A percentile compares a stretch with the other conserved stretches of the same genome.
Evolutionary conservation across 2,113 vertebrate genomes (phyloP).

Genomic region (Theristicus caerulescens): DNA sequence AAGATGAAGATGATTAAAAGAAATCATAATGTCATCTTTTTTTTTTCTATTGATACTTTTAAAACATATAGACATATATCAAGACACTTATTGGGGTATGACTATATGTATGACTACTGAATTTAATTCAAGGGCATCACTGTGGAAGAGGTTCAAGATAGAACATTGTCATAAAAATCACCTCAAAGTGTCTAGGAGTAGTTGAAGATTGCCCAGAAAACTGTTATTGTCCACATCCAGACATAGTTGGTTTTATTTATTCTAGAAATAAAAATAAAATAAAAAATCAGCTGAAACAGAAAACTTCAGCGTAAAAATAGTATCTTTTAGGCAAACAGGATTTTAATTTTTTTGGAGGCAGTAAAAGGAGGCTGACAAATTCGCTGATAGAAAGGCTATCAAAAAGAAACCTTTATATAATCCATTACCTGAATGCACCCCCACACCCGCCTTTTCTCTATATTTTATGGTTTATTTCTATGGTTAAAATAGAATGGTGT

Average conservation of each 20-base stretch:
- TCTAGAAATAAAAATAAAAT: background rate
- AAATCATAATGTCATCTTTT: background rate
- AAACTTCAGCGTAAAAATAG: background rate
- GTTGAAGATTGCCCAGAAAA: background rate
- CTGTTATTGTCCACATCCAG: background rate
- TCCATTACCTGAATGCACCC: accelerated
- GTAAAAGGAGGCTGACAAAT: background rate
- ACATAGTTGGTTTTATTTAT: background rate
- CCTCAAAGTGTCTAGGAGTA: background rate
- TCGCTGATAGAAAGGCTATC: background rate
- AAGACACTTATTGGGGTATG: background rate
- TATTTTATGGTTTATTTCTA: background rate
- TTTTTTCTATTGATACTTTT: background rate
- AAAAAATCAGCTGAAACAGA: background rate
- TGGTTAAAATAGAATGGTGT: background rate
- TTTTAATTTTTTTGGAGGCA: background rate
- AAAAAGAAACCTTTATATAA: background rate
- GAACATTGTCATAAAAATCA: background rate
- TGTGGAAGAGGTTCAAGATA: background rate
- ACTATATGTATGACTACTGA: background rate
- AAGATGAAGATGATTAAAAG: background rate
- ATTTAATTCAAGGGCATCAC: background rate
- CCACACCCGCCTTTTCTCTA: background rate
- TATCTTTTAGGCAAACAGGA: background rate
- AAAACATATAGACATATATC: background rate